Conservation (phyloP, 1,140 invertebrate genomes). For the Meteorus sp. region DNA sequence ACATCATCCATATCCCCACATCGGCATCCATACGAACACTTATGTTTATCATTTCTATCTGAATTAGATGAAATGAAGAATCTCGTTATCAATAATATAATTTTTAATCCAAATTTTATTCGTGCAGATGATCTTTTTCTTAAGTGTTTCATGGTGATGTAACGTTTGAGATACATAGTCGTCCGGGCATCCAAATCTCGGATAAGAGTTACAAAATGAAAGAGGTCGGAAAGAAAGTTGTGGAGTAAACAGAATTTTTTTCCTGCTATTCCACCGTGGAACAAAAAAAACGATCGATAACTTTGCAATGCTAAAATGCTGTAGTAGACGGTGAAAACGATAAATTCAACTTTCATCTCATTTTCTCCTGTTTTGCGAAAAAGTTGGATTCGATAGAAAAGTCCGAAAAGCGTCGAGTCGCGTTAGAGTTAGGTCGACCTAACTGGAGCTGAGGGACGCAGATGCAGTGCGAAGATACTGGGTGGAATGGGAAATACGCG, state of each 20-base stretch:
- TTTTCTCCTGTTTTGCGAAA: neutral
- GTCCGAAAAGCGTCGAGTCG: constrained; percentile 14
- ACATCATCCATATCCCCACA: too few relatives aligned
- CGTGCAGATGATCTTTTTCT: too few relatives aligned
- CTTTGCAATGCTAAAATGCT: constrained; percentile 1
- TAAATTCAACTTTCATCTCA: constrained; percentile 12
- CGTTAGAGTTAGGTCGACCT: constrained; percentile 13
- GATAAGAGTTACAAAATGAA: neutral
- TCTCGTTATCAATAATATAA: too few relatives aligned
- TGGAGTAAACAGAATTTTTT: neutral
- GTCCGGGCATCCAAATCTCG: too few relatives aligned
- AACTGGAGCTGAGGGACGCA: neutral
- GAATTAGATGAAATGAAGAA: too few relatives aligned
- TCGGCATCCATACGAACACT: too few relatives aligned
- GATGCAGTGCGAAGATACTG: neutral
- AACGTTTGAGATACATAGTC: too few relatives aligned
- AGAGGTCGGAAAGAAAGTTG: too few relatives aligned
- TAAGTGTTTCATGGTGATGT: too few relatives aligned
- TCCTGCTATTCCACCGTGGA: neutral
- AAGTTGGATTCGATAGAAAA: constrained; percentile 18
- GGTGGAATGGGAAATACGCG: constrained; percentile 1
- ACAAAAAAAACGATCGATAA: neutral
- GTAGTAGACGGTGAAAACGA: neutral
- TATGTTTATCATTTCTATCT: too few relatives aligned
- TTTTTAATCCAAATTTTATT: too few relatives aligned